These are phyloP conservation scores for Lophura nycthemera DNA, from an alignment of 2,113 vertebrate species.

Conservation along the genomic window DNA sequence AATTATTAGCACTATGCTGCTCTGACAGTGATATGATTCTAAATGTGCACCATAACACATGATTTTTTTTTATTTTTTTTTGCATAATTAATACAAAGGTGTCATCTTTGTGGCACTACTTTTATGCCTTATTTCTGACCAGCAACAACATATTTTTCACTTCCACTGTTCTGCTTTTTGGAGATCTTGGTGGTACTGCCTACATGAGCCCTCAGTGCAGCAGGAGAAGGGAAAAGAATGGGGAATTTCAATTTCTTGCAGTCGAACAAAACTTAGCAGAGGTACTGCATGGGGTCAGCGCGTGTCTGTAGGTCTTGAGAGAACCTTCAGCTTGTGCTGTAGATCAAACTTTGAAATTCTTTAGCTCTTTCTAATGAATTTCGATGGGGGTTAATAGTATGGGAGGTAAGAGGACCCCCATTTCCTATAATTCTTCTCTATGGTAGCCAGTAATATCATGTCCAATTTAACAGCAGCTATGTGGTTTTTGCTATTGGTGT, in stretches of 20 bases:
- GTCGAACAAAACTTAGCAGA: slow-evolving; percentile 46
- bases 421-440: neutral
- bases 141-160: neutral
- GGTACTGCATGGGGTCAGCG: neutral
- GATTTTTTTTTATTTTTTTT: neutral
- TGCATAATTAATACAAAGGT: neutral
- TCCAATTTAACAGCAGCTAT: neutral
- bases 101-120: neutral
- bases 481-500: neutral
- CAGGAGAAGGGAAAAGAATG: neutral
- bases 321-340: neutral
- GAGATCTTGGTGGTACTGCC: neutral
- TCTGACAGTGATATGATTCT: neutral
- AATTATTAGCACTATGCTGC: neutral
- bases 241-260: neutral
- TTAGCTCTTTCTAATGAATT: slow-evolving; percentile 37
- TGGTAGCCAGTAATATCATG: neutral
- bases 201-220: neutral
- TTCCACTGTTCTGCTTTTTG: neutral
- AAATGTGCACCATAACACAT: neutral
- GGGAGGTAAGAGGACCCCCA: neutral
- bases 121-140: neutral
- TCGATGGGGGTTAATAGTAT: slow-evolving; percentile 2
- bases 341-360: slow-evolving; percentile 67
- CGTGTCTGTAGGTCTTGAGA: slow-evolving; percentile 49